phyloP scores from a whole-genome alignment of 2,113 vertebrate genomes.

The Anoura caudifer region DNA sequence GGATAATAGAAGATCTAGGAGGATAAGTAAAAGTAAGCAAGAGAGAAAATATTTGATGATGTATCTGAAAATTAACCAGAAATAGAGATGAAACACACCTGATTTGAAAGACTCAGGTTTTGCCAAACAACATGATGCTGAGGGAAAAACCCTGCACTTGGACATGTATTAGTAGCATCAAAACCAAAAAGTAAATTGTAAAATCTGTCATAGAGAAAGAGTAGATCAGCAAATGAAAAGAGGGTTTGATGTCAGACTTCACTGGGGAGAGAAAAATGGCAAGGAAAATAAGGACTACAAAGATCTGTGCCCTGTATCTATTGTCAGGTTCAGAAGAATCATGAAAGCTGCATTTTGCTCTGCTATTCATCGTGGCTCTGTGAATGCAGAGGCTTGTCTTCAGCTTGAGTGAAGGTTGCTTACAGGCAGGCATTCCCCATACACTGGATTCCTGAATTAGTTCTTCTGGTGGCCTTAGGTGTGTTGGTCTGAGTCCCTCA shows the following conservation, averaged over 20 bases:
- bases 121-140: neutral
- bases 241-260: neutral
- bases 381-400: neutral
- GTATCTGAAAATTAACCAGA: neutral
- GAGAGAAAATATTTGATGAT: neutral
- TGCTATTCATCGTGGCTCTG: neutral
- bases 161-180: neutral
- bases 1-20: neutral
- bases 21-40: neutral
- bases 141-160: neutral
- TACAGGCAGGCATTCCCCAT: neutral
- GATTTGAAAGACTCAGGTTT: neutral
- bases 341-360: neutral
- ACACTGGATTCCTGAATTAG: neutral
- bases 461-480: neutral
- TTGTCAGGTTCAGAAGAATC: neutral
- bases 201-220: slow-evolving; percentile 3
- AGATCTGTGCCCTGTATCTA: neutral
- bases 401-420: neutral
- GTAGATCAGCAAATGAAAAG: neutral
- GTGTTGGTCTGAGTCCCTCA: neutral
- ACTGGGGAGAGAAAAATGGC: neutral
- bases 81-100: neutral
- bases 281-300: neutral
- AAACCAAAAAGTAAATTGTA: slow-evolving; percentile 12